Conservation (phyloP, 1,140 invertebrate species). For the Agrypnia vestita region DNA sequence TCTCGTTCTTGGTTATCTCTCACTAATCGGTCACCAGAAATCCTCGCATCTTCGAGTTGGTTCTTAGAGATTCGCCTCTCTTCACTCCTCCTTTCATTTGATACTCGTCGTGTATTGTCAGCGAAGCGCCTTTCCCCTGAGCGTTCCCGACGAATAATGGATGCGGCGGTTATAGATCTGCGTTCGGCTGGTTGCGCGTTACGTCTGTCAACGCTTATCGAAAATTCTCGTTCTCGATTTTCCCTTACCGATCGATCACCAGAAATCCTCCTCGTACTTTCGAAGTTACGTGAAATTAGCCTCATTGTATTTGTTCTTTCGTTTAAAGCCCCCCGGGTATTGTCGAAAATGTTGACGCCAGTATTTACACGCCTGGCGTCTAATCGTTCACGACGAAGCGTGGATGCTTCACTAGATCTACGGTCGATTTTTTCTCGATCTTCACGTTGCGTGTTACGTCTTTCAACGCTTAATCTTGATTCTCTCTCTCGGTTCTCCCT, state of each 20-base stretch:
- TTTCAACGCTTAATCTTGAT: conserved; percentile 15
- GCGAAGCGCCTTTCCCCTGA: neutral
- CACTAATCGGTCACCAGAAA: neutral
- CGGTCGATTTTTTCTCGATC: neutral
- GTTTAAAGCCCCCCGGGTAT: no score
- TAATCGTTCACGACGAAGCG: neutral
- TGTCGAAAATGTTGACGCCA: no score
- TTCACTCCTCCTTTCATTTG: neutral
- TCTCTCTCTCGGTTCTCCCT: neutral
- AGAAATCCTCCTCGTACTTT: no score
- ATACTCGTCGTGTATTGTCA: neutral
- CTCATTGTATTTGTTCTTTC: no score
- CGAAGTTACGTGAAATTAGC: no score
- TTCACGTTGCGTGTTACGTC: conserved; percentile 5
- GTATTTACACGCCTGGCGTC: no score
- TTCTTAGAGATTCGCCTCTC: neutral
- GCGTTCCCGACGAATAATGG: neutral
- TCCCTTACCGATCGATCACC: no score
- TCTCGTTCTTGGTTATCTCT: neutral
- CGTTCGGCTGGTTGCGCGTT: no score
- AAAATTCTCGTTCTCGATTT: no score
- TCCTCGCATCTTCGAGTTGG: neutral
- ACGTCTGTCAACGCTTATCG: no score
- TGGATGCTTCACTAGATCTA: neutral
- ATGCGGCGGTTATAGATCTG: no score